A percentile compares a stretch with the other conserved stretches of the same genome.
Evolutionary conservation across 2,888 invertebrate genomes (phyloP).

Genomic region (Piscicola geometra): DNA sequence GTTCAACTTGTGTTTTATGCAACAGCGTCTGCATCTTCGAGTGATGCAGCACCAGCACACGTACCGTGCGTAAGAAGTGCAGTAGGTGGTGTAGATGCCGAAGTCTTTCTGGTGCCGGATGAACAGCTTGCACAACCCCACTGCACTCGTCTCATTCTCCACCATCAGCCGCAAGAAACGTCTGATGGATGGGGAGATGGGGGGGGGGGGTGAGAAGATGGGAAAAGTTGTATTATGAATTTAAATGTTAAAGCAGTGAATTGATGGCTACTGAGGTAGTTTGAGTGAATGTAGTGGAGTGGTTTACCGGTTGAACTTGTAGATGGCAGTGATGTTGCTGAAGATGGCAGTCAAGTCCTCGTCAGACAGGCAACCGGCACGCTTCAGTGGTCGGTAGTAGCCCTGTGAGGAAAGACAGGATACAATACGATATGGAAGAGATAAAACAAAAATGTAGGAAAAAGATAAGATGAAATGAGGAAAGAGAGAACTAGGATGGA

Average conservation of each 20-base stretch:
- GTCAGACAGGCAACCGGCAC: background rate
- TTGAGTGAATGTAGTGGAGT: too few relatives aligned
- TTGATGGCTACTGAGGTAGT: too few relatives aligned
- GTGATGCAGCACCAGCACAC: too few relatives aligned
- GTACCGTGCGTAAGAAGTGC: constrained; percentile 37
- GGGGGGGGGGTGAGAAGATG: too few relatives aligned
- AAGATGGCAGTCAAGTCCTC: constrained; percentile 32
- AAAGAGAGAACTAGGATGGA: too few relatives aligned
- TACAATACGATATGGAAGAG: too few relatives aligned
- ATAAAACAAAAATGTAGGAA: too few relatives aligned
- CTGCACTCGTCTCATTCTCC: constrained; percentile 14
- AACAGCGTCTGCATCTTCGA: too few relatives aligned
- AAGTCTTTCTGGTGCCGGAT: constrained; percentile 31
- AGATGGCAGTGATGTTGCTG: constrained; percentile 35
- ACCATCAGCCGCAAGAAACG: background rate
- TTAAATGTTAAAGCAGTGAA: too few relatives aligned
- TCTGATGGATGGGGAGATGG: background rate
- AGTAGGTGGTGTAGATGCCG: constrained; percentile 37
- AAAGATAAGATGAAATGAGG: too few relatives aligned
- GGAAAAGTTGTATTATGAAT: too few relatives aligned
- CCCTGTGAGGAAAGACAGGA: constrained; percentile 4
- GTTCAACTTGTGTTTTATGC: too few relatives aligned
- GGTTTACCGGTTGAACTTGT: constrained; percentile 36
- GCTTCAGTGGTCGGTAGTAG: constrained; percentile 9
- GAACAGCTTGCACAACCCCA: constrained; percentile 29